These are phyloP conservation scores for Distichodus sexfasciatus DNA, from an alignment of 2,797 vertebrate species.

Conservation along the genomic window DNA sequence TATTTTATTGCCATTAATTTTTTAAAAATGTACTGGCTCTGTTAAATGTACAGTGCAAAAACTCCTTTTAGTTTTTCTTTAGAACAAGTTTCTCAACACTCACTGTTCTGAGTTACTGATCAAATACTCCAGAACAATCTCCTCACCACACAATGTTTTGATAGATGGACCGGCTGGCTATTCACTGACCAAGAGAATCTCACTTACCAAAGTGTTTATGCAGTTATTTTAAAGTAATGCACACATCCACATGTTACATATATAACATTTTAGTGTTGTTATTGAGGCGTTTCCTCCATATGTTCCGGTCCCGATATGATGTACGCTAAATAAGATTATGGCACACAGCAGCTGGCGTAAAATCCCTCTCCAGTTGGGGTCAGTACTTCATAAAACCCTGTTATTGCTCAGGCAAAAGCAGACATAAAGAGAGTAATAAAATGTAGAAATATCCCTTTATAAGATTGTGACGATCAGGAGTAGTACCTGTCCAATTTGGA, in stretches of 20 bases:
- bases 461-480: background rate
- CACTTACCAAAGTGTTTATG: conserved; percentile 21
- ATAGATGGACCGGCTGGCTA: too few relatives aligned
- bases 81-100: too few relatives aligned
- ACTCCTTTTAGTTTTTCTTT: too few relatives aligned
- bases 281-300: conserved; percentile 5
- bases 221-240: conserved; percentile 1
- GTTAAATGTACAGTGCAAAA: background rate
- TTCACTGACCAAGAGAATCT: conserved; percentile 6
- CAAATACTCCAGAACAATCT: too few relatives aligned
- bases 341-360: conserved; percentile 39
- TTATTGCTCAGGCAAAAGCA: conserved; percentile 25
- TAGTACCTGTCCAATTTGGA: background rate
- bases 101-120: too few relatives aligned
- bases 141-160: too few relatives aligned
- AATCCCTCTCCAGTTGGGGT: background rate
- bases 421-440: background rate
- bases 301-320: conserved; percentile 12
- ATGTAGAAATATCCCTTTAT: background rate
- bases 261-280: conserved; percentile 40
- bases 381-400: conserved; percentile 52
- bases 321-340: conserved; percentile 26
- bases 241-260: conserved; percentile 23
- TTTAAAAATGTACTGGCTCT: background rate
- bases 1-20: conserved; percentile 23